phyloP scores from a whole-genome alignment of 2,113 vertebrate species.

The Elanus axillaris region DNA sequence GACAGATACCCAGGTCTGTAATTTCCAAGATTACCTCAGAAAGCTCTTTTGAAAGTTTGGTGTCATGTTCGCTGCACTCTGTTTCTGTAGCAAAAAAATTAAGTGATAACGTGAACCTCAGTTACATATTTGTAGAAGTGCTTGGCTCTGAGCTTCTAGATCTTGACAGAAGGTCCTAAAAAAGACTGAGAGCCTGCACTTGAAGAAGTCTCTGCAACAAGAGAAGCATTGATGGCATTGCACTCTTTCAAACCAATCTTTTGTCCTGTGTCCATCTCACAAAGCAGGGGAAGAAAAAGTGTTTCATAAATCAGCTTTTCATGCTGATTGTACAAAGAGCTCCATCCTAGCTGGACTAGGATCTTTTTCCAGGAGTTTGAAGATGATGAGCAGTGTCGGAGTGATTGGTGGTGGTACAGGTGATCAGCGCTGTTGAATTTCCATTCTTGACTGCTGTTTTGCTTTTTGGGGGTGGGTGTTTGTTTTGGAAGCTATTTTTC shows the following conservation, averaged over 20 bases:
- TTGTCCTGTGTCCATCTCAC: background rate
- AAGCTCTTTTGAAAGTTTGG: background rate
- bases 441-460: background rate
- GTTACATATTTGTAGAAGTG: background rate
- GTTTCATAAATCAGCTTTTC: background rate
- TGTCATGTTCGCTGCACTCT: background rate
- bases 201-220: background rate
- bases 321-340: background rate
- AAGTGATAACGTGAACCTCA: background rate
- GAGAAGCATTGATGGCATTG: background rate
- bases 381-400: background rate
- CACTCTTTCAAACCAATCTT: background rate
- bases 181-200: background rate
- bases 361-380: background rate
- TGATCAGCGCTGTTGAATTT: background rate
- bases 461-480: background rate
- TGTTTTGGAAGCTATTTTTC: background rate
- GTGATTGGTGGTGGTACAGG: background rate
- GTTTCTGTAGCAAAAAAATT: background rate
- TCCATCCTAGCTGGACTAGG: background rate
- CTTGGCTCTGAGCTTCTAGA: background rate
- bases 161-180: background rate
- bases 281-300: background rate
- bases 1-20: background rate
- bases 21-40: background rate